Evolutionary conservation across 2,113 vertebrate genomes (phyloP).

Genomic region (Serinus canaria): DNA sequence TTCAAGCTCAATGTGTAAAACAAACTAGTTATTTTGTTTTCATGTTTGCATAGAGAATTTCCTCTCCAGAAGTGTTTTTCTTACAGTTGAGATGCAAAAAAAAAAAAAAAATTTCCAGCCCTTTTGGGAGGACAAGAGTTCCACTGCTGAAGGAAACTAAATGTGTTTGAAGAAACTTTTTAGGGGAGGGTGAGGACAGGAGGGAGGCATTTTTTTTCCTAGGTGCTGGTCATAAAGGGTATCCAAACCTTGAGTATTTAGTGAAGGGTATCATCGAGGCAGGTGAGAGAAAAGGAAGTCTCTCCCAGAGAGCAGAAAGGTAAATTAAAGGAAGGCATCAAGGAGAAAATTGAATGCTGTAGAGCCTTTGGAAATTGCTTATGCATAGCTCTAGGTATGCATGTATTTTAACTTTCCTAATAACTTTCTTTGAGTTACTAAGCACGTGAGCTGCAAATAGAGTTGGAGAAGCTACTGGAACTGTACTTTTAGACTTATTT

Average conservation of each 20-base stretch:
- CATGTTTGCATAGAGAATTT: rapidly evolving
- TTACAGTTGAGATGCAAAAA: not conserved
- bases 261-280: not conserved
- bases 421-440: not conserved
- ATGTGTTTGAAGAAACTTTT: not conserved
- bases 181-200: rapidly evolving
- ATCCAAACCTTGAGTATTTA: not conserved
- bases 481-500: not conserved
- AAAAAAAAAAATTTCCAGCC: not conserved
- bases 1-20: not conserved
- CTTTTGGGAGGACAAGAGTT: not conserved
- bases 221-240: not conserved
- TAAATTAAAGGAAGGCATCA: not conserved
- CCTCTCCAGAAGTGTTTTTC: not conserved
- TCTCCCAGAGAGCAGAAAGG: not conserved
- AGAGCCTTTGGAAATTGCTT: not conserved
- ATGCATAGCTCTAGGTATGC: not conserved
- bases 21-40: not conserved
- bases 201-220: not conserved
- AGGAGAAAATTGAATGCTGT: not conserved
- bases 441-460: not conserved
- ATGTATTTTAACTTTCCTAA: not conserved
- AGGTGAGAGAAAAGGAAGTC: not conserved
- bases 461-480: not conserved
- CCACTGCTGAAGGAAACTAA: not conserved